Evolutionary conservation across 1,140 invertebrate species (phyloP), one percentile per base, ranked within the genome.

Genomic region (Aricia agestis): DNA sequence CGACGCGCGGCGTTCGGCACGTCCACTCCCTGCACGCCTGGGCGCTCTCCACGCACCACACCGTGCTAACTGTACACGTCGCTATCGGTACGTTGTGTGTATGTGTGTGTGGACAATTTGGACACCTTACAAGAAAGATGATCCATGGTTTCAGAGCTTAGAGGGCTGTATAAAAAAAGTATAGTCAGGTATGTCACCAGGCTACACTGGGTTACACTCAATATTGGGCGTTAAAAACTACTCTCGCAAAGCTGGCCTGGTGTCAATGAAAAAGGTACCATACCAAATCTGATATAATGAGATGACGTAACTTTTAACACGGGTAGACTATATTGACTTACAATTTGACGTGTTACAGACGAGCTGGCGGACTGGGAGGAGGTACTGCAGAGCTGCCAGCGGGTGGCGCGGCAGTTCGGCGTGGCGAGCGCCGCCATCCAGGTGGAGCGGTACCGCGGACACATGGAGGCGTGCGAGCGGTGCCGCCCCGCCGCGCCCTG

Each of bases 1-100:
- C 86, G 11, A 86, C 97, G 19, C 81, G 92, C 13, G 95, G 95
- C 17, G 96, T 97, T 18, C 92, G 93, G 77, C 94, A 95, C 77
- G 94, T 97, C 65, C 97, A 98, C 89, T 95, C 95, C 80, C 86
- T 97, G 31, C 94, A 97, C 87, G 93, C 96, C 31, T 98, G 97
- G 97, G 94, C 95, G 15, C 92, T 98, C 25, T 96, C 96, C 57
- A 94, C 95, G 73, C 94, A 95, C 71, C 94, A 95, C 83, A 93
- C 93, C 72, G 93, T 95, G 9, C 86, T 96, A 31, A 93, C 95
- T 69, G 96, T 94, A 4, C 96, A 97, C 92, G 82, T 97, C 72
- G 95, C 95, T 71, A 93, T 96, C 69, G 95, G 96, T 97, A 25
- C 5, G 59, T 63, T 15, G 45, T 52, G 45, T 52, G 13, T 15